These are phyloP conservation scores for Pithys albifrons DNA, from an alignment of 2,113 vertebrate genomes.

Conservation along the genomic window DNA sequence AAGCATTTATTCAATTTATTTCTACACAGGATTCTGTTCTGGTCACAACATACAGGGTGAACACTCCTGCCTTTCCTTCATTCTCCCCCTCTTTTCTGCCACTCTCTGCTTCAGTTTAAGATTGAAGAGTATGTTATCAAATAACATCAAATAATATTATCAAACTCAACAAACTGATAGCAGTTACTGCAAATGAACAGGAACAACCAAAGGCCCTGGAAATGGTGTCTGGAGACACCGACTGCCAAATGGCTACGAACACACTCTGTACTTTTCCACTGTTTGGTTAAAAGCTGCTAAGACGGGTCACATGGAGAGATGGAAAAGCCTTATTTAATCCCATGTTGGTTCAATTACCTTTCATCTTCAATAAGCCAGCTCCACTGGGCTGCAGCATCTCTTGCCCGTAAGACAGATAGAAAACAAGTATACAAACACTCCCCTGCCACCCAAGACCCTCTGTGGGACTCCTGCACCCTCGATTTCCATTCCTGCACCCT, in stretches of 20 bases:
- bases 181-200: neutral
- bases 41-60: rapidly evolving
- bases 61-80: neutral
- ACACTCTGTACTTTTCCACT: neutral
- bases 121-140: neutral
- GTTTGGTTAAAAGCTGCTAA: neutral
- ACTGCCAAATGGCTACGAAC: neutral
- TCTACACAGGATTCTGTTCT: neutral
- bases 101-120: neutral
- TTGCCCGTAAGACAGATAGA: neutral
- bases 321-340: slow-evolving; percentile 3
- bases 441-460: neutral
- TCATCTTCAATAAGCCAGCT: neutral
- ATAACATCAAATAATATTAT: neutral
- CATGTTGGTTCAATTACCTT: neutral
- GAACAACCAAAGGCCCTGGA: neutral
- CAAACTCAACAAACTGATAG: neutral
- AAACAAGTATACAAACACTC: neutral
- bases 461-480: neutral
- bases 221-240: neutral
- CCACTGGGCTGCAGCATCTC: neutral
- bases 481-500: neutral
- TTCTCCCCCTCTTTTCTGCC: neutral
- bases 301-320: neutral
- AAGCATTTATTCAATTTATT: neutral